Conservation (phyloP, 1,140 invertebrate genomes). For the Meloidogyne hapla region DNA sequence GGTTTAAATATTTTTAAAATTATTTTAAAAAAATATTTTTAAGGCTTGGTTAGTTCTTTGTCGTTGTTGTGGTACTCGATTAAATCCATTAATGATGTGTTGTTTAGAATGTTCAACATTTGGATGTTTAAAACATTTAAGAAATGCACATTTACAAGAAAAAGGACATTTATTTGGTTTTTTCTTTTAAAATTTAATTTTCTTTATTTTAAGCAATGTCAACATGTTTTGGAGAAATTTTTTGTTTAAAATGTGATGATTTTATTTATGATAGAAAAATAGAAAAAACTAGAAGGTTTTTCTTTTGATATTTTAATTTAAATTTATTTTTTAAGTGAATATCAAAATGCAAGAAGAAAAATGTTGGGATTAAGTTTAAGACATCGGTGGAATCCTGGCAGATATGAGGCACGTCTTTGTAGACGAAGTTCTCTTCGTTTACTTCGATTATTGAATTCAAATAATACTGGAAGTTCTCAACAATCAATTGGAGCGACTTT, state of each 20-base stretch:
- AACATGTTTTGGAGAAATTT: conserved; percentile 82
- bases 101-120: conserved; percentile 46
- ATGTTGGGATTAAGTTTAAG: conserved; percentile 41
- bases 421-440: conserved; percentile 24
- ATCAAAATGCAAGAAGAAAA: conserved; percentile 33
- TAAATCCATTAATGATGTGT: conserved; percentile 39
- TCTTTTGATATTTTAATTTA: not conserved
- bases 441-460: conserved; percentile 18
- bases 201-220: conserved; percentile 72
- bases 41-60: conserved; percentile 35
- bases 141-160: conserved; percentile 29
- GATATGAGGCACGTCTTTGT: conserved; percentile 33
- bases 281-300: conserved; percentile 61
- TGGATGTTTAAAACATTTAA: conserved; percentile 44
- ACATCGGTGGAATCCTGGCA: conserved; percentile 44
- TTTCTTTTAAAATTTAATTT: not conserved
- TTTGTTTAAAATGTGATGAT: conserved; percentile 84
- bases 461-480: conserved; percentile 15
- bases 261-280: conserved; percentile 81
- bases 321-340: conserved; percentile 20
- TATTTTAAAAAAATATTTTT: not conserved
- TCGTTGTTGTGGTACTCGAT: conserved; percentile 31
- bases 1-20: not conserved
- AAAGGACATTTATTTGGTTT: conserved; percentile 39
- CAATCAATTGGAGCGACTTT: not conserved